Evolutionary conservation across 2,113 vertebrate species (phyloP).

Genomic region (Talpa occidentalis): DNA sequence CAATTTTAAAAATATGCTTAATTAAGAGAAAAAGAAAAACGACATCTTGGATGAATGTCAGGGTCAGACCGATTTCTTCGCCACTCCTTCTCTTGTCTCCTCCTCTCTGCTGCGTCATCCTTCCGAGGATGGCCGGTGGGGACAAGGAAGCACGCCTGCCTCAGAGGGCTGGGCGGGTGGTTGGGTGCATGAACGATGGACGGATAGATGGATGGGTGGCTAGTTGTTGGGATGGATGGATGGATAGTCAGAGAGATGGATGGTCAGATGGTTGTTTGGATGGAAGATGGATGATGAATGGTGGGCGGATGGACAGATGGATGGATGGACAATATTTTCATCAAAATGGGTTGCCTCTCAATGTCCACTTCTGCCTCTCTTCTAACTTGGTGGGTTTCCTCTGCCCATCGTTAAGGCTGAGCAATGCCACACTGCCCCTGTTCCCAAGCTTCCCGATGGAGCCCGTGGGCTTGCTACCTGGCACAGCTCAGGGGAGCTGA

Average conservation of each 20-base stretch:
- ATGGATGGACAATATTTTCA: background rate
- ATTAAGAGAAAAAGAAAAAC: background rate
- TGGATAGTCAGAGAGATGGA: background rate
- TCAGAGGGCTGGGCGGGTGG: background rate
- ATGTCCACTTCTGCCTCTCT: too few relatives aligned
- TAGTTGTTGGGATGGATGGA: too few relatives aligned
- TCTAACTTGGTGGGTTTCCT: background rate
- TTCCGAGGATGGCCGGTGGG: background rate
- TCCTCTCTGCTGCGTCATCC: background rate
- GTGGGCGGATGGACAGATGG: too few relatives aligned
- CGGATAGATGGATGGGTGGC: too few relatives aligned
- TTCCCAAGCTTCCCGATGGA: background rate
- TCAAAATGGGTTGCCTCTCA: background rate
- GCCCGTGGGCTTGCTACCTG: too few relatives aligned
- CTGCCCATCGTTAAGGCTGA: accelerated
- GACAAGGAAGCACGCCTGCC: background rate
- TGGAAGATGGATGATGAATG: background rate
- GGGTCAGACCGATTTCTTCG: background rate
- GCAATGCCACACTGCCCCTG: too few relatives aligned
- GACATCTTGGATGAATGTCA: background rate
- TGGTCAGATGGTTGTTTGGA: too few relatives aligned
- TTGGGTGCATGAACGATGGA: background rate
- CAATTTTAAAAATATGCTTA: background rate
- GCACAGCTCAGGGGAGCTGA: background rate
- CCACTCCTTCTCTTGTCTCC: too few relatives aligned